Conservation (phyloP, 2,888 invertebrate species). For the Dryadula phaetusa region DNA sequence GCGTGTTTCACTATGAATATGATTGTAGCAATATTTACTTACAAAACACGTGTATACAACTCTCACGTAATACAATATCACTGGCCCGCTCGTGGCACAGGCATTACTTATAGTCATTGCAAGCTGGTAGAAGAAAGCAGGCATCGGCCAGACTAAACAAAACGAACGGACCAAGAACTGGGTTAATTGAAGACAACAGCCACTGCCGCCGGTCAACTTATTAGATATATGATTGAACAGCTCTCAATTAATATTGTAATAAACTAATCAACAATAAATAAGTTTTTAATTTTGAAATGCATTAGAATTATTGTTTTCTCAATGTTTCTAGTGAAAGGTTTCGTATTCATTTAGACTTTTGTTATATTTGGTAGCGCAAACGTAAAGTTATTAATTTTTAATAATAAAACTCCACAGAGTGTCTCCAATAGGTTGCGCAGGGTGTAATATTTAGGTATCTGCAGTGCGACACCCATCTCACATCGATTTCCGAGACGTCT, state of each 20-base stretch:
- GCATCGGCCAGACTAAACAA: conserved; percentile 77
- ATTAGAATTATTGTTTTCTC: conserved; percentile 20
- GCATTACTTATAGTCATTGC: conserved; percentile 71
- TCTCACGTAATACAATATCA: conserved; percentile 69
- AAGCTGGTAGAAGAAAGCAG: conserved; percentile 76
- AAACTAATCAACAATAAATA: conserved; percentile 57
- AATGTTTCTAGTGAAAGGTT: not conserved
- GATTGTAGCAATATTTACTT: conserved; percentile 44
- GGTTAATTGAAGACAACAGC: conserved; percentile 81
- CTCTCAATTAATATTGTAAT: conserved; percentile 66
- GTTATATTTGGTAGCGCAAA: too few species aligned
- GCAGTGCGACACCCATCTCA: conserved; percentile 72
- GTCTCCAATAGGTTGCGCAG: conserved; percentile 58
- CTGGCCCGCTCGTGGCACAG: conserved; percentile 60
- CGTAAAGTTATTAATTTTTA: conserved; percentile 45
- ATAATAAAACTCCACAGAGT: conserved; percentile 55
- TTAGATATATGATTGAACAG: conserved; percentile 65
- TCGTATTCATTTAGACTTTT: not conserved
- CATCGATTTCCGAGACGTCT: conserved; percentile 65
- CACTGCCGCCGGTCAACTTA: conserved; percentile 63
- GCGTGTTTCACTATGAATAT: conserved; percentile 27
- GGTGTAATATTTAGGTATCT: conserved; percentile 60
- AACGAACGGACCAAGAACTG: conserved; percentile 72
- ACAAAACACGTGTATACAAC: conserved; percentile 51
- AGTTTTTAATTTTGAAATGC: conserved; percentile 20